Base-by-base conservation (phyloP, 1,140 invertebrate species). In the Cydia pomonella region DNA sequence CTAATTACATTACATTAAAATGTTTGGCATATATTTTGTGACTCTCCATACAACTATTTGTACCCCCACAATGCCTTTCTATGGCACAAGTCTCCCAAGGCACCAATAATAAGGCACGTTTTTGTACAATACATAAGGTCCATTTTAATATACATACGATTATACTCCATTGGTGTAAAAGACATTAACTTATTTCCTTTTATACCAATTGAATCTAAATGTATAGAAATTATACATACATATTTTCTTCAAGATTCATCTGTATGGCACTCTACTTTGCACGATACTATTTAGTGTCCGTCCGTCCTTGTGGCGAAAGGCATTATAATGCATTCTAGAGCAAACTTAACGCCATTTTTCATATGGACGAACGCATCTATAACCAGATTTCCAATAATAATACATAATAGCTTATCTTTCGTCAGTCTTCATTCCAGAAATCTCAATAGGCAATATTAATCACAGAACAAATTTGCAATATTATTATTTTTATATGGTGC, bases 11-110 rank as follows among this genome's bases (percentile, higher is more conserved):
- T 81, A 81, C 76, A 82, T 79, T 81, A 81, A 79, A 86, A 82
- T 82, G 87, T 91, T 91, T 89, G 87, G 87, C 88, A 92, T 91
- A 86, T 87, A 83, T 87, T 90, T 92, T 92, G 89, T 92, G 89
- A 91, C 88, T 89, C 82, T 79, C 79, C 83, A 86, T 87, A 87
- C 77, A 83, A 73, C 86, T 88, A 89, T 81, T 83, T 86, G 79
- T 85, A 86, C 84, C 79, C 64, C 76, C 84, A 79, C 76, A 77
- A 81, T 83, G 83, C 83, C 86, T 75, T 77, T 63, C 62, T 89
- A 90, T 90, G 88, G 88, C 88, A 90, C 88, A 74, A 75, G 73
- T 72, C 72, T 66, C 21, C 50, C 50, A 76, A 88, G 87, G 86
- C 88, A 90, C 87, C 87, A 82, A 18, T 75, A 64, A 79, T 81